phyloP scores from a whole-genome alignment of 2,888 invertebrate species.

The Drosophila helvetica region DNA sequence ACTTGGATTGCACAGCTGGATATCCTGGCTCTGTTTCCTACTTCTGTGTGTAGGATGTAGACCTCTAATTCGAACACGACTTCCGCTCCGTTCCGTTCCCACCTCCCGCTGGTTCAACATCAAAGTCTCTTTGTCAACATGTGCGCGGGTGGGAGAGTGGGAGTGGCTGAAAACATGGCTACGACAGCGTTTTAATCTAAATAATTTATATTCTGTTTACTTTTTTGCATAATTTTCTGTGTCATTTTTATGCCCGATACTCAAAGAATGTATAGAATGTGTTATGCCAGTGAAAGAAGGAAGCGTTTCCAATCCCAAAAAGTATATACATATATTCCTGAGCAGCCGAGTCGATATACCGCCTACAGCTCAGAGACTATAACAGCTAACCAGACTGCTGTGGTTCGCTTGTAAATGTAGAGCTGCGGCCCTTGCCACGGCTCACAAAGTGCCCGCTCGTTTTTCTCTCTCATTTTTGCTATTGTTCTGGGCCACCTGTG shows the following conservation, averaged over 20 bases:
- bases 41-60: not conserved
- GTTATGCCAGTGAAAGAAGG: too few relatives aligned
- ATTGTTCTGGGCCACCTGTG: conserved; percentile 22
- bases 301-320: too few relatives aligned
- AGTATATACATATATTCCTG: too few relatives aligned
- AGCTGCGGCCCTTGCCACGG: too few relatives aligned
- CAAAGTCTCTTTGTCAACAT: conserved; percentile 44
- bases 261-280: too few relatives aligned
- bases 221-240: conserved; percentile 13
- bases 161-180: not conserved
- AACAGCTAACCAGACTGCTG: too few relatives aligned
- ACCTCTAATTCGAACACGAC: conserved; percentile 23
- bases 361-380: too few relatives aligned
- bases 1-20: conserved; percentile 39
- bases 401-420: too few relatives aligned
- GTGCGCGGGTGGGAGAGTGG: conserved; percentile 13
- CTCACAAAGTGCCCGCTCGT: too few relatives aligned
- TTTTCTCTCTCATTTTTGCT: conserved; percentile 1
- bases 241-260: not conserved
- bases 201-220: conserved; percentile 67
- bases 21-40: not conserved
- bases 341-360: too few relatives aligned
- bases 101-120: conserved; percentile 24
- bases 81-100: conserved; percentile 15
- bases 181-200: conserved; percentile 55